Evolutionary conservation across 2,888 invertebrate species (phyloP).

Genomic region (Ochlodes sylvanus): DNA sequence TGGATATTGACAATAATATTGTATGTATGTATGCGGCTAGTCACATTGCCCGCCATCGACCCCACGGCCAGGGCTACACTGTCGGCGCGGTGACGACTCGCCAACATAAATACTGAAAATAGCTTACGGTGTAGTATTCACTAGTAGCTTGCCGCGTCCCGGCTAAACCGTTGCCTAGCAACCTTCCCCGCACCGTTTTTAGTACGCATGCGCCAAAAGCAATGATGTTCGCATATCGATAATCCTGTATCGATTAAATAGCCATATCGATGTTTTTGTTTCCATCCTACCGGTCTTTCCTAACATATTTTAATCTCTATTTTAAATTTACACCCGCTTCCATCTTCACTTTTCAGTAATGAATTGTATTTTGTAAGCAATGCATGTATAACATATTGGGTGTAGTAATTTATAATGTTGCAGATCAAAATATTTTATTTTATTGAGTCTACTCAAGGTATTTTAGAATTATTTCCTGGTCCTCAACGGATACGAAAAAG

Average conservation of each 20-base stretch:
- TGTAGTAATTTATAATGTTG: too few relatives aligned
- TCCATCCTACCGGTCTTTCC: conserved; percentile 42
- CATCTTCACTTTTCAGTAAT: too few relatives aligned
- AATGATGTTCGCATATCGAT: conserved; percentile 51
- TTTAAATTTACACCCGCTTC: too few relatives aligned
- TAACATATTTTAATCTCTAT: too few relatives aligned
- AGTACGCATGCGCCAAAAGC: conserved; percentile 40
- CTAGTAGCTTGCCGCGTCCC: conserved; percentile 40
- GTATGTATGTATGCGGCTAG: too few relatives aligned
- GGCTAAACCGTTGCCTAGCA: conserved; percentile 45
- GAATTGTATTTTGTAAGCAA: too few relatives aligned
- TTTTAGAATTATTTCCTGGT: too few relatives aligned
- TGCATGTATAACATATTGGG: too few relatives aligned
- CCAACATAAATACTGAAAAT: conserved; percentile 1
- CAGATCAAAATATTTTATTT: too few relatives aligned
- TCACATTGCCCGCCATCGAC: neutral
- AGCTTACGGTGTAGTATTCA: conserved; percentile 13
- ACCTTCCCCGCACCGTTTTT: conserved; percentile 40
- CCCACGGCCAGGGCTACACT: conserved; percentile 30
- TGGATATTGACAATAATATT: too few relatives aligned
- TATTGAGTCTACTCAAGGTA: too few relatives aligned
- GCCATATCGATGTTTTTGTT: conserved; percentile 40
- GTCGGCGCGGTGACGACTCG: conserved; percentile 30
- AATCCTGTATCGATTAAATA: conserved; percentile 4
- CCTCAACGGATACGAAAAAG: too few relatives aligned